Conservation (phyloP, 2,888 invertebrate species). For the Ptychoptera contaminata region DNA sequence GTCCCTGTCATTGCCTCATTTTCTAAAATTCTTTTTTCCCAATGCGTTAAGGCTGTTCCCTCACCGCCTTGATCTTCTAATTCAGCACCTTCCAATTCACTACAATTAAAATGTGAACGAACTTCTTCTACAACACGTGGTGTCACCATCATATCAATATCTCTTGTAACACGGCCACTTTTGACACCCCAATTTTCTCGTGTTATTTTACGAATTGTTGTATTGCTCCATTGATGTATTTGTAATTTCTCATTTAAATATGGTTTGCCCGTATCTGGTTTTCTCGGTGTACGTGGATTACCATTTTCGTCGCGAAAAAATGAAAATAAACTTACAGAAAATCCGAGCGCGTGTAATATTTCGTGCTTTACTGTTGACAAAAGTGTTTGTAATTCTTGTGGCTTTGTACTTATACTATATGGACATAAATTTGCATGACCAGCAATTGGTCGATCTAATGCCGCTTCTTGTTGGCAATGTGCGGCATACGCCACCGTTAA, state of each 20-base stretch:
- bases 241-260: slow-evolving; percentile 79
- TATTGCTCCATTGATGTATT: slow-evolving; percentile 88
- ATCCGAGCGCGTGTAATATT: slow-evolving; percentile 93
- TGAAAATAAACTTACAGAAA: slow-evolving; percentile 91
- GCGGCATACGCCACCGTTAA: slow-evolving; percentile 94
- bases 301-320: slow-evolving; percentile 82
- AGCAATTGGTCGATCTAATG: slow-evolving; percentile 91
- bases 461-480: slow-evolving; percentile 93
- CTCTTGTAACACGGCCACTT: slow-evolving; percentile 55
- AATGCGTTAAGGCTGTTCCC: slow-evolving; percentile 93
- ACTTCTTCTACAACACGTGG: slow-evolving; percentile 79
- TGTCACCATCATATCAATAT: slow-evolving; percentile 78
- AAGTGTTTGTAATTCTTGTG: slow-evolving; percentile 78
- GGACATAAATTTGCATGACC: slow-evolving; percentile 99
- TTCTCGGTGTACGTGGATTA: slow-evolving; percentile 65
- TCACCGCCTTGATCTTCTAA: slow-evolving; percentile 96
- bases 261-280: slow-evolving; percentile 76
- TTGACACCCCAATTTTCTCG: slow-evolving; percentile 62
- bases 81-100: slow-evolving; percentile 83
- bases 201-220: slow-evolving; percentile 63
- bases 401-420: slow-evolving; percentile 77
- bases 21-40: slow-evolving; percentile 98
- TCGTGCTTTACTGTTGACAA: slow-evolving; percentile 97
- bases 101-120: slow-evolving; percentile 74
- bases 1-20: slow-evolving; percentile 99